Conservation (phyloP, 2,888 invertebrate genomes). For the Pherbina coryleti region DNA sequence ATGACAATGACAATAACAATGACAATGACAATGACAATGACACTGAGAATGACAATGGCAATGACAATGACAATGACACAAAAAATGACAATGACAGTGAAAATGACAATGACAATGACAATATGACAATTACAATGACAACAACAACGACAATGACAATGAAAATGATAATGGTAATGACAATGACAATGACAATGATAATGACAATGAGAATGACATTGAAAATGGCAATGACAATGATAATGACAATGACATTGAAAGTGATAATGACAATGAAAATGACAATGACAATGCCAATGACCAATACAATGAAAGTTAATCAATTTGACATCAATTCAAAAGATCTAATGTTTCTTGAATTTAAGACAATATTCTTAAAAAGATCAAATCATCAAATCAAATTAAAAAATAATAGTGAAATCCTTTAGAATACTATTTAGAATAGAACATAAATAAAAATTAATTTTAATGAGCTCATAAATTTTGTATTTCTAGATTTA, state of each 20-base stretch:
- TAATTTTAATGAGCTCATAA: background rate
- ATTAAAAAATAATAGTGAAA: too few relatives aligned
- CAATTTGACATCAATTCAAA: too few relatives aligned
- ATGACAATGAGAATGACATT: slow-evolving; percentile 17
- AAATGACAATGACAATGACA: slow-evolving; percentile 2
- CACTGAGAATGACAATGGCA: slow-evolving; percentile 13
- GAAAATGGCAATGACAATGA: slow-evolving; percentile 11
- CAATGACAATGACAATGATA: slow-evolving; percentile 18
- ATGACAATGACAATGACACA: slow-evolving; percentile 12
- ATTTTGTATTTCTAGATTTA: slow-evolving; percentile 70
- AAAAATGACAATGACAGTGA: slow-evolving; percentile 14
- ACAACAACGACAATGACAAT: slow-evolving; percentile 13
- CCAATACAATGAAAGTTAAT: background rate
- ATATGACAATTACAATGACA: background rate
- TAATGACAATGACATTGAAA: slow-evolving; percentile 16
- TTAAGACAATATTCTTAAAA: too few relatives aligned
- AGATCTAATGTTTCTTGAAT: too few relatives aligned
- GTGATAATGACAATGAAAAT: slow-evolving; percentile 15
- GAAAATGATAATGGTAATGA: slow-evolving; percentile 15
- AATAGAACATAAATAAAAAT: too few relatives aligned
- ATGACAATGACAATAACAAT: slow-evolving; percentile 18
- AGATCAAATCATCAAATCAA: too few relatives aligned
- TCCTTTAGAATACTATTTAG: too few relatives aligned
- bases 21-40: slow-evolving; percentile 20
- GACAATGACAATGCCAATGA: slow-evolving; percentile 13